These are phyloP conservation scores for Cheilosia vernalis DNA, from an alignment of 2,888 invertebrate species.

Conservation along the genomic window DNA sequence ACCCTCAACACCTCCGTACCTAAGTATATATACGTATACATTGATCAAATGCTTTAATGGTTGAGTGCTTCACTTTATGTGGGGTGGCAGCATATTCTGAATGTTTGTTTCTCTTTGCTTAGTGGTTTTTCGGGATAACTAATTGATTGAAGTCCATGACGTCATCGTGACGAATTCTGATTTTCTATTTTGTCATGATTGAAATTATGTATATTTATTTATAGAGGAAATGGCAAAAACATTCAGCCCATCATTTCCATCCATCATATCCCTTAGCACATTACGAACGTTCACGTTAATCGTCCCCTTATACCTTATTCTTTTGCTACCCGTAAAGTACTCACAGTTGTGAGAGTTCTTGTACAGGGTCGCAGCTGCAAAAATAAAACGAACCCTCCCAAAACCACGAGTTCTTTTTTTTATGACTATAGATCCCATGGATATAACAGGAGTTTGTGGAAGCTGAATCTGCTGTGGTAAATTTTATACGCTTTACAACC, in stretches of 20 bases:
- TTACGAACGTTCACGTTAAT: slow-evolving; percentile 66
- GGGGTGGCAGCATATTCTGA: slow-evolving; percentile 51
- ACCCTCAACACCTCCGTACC: slow-evolving; percentile 60
- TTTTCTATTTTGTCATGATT: slow-evolving; percentile 77
- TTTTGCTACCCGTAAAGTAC: slow-evolving; percentile 69
- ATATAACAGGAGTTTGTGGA: slow-evolving; percentile 60
- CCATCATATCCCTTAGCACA: slow-evolving; percentile 70
- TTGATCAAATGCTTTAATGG: slow-evolving; percentile 55
- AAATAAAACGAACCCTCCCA: slow-evolving; percentile 68
- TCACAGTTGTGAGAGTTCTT: slow-evolving; percentile 68
- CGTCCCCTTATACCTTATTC: slow-evolving; percentile 61
- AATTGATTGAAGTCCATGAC: slow-evolving; percentile 82
- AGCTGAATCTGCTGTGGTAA: slow-evolving; percentile 69
- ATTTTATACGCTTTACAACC: slow-evolving; percentile 50
- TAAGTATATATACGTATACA: slow-evolving; percentile 15
- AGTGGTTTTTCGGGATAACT: slow-evolving; percentile 75
- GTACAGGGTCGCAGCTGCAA: slow-evolving; percentile 72
- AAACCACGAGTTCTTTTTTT: slow-evolving; percentile 58
- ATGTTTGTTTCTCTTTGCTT: slow-evolving; percentile 68
- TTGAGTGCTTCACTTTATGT: slow-evolving; percentile 50
- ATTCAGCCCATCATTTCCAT: slow-evolving; percentile 71
- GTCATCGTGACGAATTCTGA: slow-evolving; percentile 83
- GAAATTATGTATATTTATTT: slow-evolving; percentile 73
- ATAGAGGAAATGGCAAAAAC: slow-evolving; percentile 66
- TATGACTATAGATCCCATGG: slow-evolving; percentile 44